Evolutionary conservation across 2,888 invertebrate species (phyloP), one percentile per base, ranked within the genome.

Genomic region (Acanthopleura granulata): DNA sequence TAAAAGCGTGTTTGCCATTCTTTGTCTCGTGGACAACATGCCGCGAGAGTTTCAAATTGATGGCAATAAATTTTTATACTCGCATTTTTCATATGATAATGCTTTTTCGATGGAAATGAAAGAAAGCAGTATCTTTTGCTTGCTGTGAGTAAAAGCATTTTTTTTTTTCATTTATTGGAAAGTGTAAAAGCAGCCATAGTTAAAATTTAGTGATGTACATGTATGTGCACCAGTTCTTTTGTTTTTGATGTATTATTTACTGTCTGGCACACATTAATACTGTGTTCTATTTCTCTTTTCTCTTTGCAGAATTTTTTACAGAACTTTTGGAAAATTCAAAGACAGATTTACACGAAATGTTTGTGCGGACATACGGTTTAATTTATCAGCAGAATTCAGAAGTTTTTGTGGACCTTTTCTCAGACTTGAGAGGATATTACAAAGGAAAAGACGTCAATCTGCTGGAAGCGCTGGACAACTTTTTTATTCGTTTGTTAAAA

Each of bases 321-420:
- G 94, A 95, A 82, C 93, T 98, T 85, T 92, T 98, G 90, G 93
- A 93, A 83, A 94, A 94, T 82, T 96, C 97, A 29, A 94, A 95
- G 84, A 93, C 93, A 82, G 96, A 95, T 89, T 96, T 98, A 91
- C 96, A 98, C 91, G 94, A 94, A 79, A 98, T 98, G 98, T 98
- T 98, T 92, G 95, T 95, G 88, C 93, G 94, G 83, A 98, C 98
- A 0, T 98, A 98, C 92, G 98, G 98, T 74, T 94, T 96, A 91
- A 94, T 98, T 84, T 98, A 98, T 92, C 95, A 97, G 89, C 95
- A 96, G 89, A 97, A 98, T 91, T 94, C 97, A 16, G 95, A 95
- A 88, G 95, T 98, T 71, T 98, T 98, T 92, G 94, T 95, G 80
- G 95, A 97, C 89, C 93, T 98, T 78, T 98, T 97, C 91, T 93